These are phyloP conservation scores for Drosophila burlai DNA, from an alignment of 1,140 invertebrate species.

Conservation along the genomic window DNA sequence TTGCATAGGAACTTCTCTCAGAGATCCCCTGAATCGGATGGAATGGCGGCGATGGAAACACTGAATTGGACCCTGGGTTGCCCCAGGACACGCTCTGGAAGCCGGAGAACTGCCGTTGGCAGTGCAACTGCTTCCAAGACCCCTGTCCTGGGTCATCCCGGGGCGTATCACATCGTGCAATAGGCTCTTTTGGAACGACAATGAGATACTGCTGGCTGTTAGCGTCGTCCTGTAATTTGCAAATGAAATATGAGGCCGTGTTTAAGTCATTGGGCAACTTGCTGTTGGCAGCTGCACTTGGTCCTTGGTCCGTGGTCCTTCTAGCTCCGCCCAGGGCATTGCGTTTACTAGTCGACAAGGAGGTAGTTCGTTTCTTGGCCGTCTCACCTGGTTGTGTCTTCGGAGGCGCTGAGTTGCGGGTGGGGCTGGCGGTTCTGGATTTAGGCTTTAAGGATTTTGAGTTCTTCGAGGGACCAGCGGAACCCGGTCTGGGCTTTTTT, in stretches of 20 bases:
- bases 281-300: constrained; percentile 25
- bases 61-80: neutral
- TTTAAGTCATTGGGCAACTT: constrained; percentile 39
- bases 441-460: neutral
- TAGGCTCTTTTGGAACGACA: constrained; percentile 18
- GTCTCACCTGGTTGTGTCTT: neutral
- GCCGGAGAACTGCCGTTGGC: constrained; percentile 40
- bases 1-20: constrained; percentile 7
- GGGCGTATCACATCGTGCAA: neutral
- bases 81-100: constrained; percentile 36
- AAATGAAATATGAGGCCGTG: constrained; percentile 37
- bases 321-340: neutral
- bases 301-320: neutral
- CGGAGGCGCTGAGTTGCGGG: neutral
- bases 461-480: neutral
- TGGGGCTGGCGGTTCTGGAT: constrained; percentile 6
- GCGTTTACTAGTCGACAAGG: neutral
- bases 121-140: constrained; percentile 27
- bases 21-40: neutral
- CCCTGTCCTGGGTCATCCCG: constrained; percentile 27
- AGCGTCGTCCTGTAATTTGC: constrained; percentile 46
- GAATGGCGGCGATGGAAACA: neutral
- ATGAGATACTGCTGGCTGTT: constrained; percentile 23
- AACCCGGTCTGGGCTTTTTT: neutral
- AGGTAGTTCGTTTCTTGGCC: neutral